Evolutionary conservation across 2,888 invertebrate genomes (phyloP), one percentile per base, ranked within the genome.

Genomic region (Anthophora plumipes): DNA sequence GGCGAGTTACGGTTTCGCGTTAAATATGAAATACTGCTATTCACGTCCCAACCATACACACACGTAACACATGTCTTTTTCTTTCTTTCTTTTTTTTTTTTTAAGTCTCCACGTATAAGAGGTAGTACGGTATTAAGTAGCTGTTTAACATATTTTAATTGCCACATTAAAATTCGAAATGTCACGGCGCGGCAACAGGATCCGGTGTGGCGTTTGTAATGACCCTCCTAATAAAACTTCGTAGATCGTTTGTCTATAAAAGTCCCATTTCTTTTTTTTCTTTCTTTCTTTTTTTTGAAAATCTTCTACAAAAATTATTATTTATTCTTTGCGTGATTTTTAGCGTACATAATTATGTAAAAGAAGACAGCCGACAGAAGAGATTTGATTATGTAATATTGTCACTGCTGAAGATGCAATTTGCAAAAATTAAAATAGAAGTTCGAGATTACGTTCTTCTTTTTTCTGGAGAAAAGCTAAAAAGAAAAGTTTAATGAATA

Each of bases 61-160:
- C 71, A 48, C 52, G 54, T 46, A 55, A 4, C 41, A 14, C 48
- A n/a, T n/a, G n/a, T n/a, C n/a, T n/a, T n/a, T n/a, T n/a, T n/a
- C n/a, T n/a, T n/a, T n/a, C n/a, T n/a, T n/a, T n/a, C n/a, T n/a
- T 12, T 22, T 61, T 31, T 31, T 31, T 50, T 20, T n/a, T 9
- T 7, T n/a, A 12, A 3, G 7, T 50, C 41, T 17, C 8, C 7
- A 11, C 22, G 14, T 22, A 25, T 37, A 68, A 31, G 20, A 50
- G 52, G 31, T 25, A 61, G 60, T 69, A 69, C 70, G 84, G 86
- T 90, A 89, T 90, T 90, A 91, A 89, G 89, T 89, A 90, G 91
- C 91, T 89, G 85, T 87, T 91, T 91, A 91, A 89, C 90, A 91
- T 91, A 91, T 91, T 91, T 91, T 91, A 91, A 91, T 91, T 91